Percentiles rank a stretch among this genome's conserved stretches.
Conservation (phyloP, 2,797 vertebrate genomes). For the Melanotaenia parkinsoni region DNA sequence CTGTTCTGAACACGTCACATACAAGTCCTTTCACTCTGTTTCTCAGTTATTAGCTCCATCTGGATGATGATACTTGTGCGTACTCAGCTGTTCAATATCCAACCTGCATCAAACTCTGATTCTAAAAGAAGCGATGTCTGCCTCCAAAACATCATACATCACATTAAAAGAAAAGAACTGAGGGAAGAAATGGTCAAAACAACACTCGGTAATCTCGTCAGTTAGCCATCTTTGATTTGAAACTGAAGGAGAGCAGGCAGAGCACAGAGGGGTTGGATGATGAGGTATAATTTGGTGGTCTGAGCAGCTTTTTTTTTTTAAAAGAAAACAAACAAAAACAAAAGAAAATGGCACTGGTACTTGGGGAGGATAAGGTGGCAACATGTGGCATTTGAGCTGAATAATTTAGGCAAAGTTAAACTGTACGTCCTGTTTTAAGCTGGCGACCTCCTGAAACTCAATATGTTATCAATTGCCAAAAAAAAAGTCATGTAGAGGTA, state of each 20-base stretch:
- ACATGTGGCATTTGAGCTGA: neutral
- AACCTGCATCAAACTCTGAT: conserved; percentile 43
- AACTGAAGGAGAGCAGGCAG: conserved; percentile 21
- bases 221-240: conserved; percentile 18
- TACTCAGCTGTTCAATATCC: conserved; percentile 60
- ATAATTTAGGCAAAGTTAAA: neutral
- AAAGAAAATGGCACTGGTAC: conserved; percentile 53
- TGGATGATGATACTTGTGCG: conserved; percentile 60
- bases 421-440: neutral
- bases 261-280: conserved; percentile 26
- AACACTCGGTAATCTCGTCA: conserved; percentile 6
- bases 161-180: conserved; percentile 19
- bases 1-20: conserved; percentile 25
- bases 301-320: conserved; percentile 10
- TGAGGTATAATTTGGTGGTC: conserved; percentile 35
- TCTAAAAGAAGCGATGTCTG: conserved; percentile 30
- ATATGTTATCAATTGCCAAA: neutral
- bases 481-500: conserved; percentile 7
- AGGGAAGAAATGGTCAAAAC: conserved; percentile 6
- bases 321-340: neutral
- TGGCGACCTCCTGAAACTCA: neutral
- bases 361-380: neutral
- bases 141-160: conserved; percentile 33
- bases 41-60: conserved; percentile 6
- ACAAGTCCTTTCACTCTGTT: neutral